Evolutionary conservation across 2,888 invertebrate genomes (phyloP), one percentile per base, ranked within the genome.

Genomic region (Hyposoter didymator): DNA sequence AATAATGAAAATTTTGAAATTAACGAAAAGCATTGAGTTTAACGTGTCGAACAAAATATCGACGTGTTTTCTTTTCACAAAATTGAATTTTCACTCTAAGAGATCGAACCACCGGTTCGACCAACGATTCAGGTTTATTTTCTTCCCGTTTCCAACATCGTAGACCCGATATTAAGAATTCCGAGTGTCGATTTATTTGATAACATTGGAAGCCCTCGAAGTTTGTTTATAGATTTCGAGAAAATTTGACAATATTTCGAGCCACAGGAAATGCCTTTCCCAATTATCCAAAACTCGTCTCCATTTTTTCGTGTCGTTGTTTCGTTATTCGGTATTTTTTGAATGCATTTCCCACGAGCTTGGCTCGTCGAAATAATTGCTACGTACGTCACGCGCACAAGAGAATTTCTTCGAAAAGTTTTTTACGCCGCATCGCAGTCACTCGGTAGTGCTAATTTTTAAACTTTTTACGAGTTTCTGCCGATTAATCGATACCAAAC

Each of bases 391-490:
- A 67, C 39, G 64, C 39, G 64, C 14, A 39, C n/a, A 19, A 67
- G 45, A 67, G 39, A 67, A 43, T 67, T 43, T 67, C 39, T 66
- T 66, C 35, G 39, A 39, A 39, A 39, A 66, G 64, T 39, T 66
- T n/a, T 39, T 39, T 35, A 17, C 28, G 28, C n/a, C n/a, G 39
- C 39, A n/a, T n/a, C n/a, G n/a, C 10, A 66, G 64, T 66, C 64
- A 39, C 64, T 39, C 8, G 14, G 59, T 59, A 28, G 59, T 59
- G 64, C 64, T 64, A 64, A 39, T 66, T 66, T 66, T 66, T 66
- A 2, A 43, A 12, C 28, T 14, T 28, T 59, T 59, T 59, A 59
- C 59, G 59, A 59, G 59, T 0, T 70, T 47, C 28, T 32, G 14
- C n/a, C 28, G 45, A 45, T 74, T 39, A 52, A 62, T 59, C 74